Evolutionary conservation across 2,888 invertebrate species (phyloP).

Genomic region (Diadromus collaris): DNA sequence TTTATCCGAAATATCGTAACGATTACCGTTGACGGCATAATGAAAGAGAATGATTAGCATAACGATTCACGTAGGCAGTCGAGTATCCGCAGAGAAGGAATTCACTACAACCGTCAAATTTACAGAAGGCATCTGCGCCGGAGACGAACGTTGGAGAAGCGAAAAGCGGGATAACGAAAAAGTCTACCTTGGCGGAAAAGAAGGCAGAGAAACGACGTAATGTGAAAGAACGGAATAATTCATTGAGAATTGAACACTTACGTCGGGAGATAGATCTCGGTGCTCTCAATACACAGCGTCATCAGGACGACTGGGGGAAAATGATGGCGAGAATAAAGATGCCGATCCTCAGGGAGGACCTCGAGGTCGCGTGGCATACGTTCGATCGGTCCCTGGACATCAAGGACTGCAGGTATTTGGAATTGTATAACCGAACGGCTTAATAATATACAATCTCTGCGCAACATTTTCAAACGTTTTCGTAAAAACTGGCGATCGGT

Average conservation of each 20-base stretch:
- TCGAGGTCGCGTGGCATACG: conserved; percentile 79
- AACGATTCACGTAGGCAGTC: background rate
- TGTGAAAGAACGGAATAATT: conserved; percentile 68
- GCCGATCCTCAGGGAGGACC: conserved; percentile 78
- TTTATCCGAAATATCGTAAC: background rate
- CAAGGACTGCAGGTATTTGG: conserved; percentile 78
- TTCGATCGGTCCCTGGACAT: conserved; percentile 80
- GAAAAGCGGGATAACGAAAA: background rate
- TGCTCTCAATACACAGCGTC: conserved; percentile 72
- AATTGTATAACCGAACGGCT: conserved; percentile 12
- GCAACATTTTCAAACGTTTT: background rate
- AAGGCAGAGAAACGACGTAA: conserved; percentile 60
- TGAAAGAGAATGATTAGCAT: background rate
- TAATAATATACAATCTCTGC: background rate
- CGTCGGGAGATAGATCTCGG: conserved; percentile 78
- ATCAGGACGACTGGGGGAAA: conserved; percentile 78
- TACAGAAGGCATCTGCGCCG: background rate
- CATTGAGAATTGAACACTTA: conserved; percentile 75
- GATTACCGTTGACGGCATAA: background rate
- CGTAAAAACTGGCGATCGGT: background rate
- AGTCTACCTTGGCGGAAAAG: background rate
- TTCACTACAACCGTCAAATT: background rate
- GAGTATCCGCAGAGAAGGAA: background rate
- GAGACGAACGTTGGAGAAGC: background rate
- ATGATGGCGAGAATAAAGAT: conserved; percentile 78